phyloP scores from a whole-genome alignment of 2,888 invertebrate genomes.

The Mycalesis mineus region DNA sequence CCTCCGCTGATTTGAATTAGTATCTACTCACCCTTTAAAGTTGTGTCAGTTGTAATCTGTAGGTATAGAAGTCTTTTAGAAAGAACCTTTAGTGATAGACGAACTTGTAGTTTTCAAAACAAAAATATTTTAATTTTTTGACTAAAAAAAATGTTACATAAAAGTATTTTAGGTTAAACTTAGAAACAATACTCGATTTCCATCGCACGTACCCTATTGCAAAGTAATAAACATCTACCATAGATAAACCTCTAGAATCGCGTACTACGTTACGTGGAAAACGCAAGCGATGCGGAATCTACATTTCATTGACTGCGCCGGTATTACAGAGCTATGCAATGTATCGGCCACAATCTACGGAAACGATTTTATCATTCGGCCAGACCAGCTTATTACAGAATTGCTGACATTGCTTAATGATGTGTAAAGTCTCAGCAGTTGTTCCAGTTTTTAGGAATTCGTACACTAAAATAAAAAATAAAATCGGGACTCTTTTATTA shows the following conservation, averaged over 20 bases:
- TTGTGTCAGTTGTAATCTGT: no score
- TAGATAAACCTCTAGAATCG: background rate
- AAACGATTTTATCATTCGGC: background rate
- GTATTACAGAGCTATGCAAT: background rate
- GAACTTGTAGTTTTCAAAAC: no score
- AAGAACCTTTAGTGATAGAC: no score
- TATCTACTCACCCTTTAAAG: no score
- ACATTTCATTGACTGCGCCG: background rate
- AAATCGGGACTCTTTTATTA: no score
- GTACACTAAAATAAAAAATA: no score
- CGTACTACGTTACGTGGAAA: background rate
- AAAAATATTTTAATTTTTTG: no score
- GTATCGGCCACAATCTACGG: background rate
- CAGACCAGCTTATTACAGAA: background rate
- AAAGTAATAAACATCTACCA: background rate
- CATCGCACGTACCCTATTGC: background rate
- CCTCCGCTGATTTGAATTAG: background rate
- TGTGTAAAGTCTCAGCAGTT: background rate
- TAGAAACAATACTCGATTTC: background rate
- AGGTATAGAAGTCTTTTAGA: no score
- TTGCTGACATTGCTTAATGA: background rate
- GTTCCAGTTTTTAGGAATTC: no score
- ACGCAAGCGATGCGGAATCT: background rate
- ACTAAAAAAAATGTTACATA: no score
- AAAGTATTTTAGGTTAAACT: no score